Percentiles rank a stretch among this genome's conserved stretches.
These are phyloP conservation scores for Nannoperca australis DNA, from an alignment of 2,797 vertebrate species.

Conservation along the genomic window DNA sequence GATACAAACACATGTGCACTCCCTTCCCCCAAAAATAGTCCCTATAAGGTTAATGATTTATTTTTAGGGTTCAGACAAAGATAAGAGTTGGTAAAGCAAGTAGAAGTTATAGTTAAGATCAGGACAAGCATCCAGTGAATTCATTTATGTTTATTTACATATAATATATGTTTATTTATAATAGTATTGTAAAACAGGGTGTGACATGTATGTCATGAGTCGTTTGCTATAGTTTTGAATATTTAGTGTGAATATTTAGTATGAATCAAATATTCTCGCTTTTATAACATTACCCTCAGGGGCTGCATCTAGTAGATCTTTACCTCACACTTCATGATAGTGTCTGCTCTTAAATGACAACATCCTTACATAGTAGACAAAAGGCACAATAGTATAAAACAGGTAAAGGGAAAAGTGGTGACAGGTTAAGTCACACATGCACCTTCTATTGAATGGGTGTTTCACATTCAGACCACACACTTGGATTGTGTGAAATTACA, in stretches of 20 bases:
- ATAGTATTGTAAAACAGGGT: background rate
- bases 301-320: background rate
- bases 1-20: background rate
- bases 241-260: background rate
- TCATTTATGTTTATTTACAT: background rate
- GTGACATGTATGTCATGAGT: background rate
- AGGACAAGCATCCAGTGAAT: background rate
- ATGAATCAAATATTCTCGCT: background rate
- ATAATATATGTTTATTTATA: background rate
- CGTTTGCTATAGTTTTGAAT: background rate
- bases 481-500: conserved; percentile 42
- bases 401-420: conserved; percentile 16
- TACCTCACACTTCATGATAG: background rate
- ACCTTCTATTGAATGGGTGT: conserved; percentile 35
- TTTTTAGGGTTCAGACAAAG: background rate
- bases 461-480: conserved; percentile 64
- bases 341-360: conserved; percentile 24
- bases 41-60: background rate
- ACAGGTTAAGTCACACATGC: conserved; percentile 27
- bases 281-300: conserved; percentile 7
- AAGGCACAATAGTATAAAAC: conserved; percentile 28
- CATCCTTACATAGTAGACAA: conserved; percentile 9
- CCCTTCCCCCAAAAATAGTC: background rate
- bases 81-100: background rate
- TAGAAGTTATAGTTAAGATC: background rate